A percentile compares a stretch with the other conserved stretches of the same genome.
These are phyloP conservation scores for Rachycentron canadum DNA, from an alignment of 2,797 vertebrate species.

Conservation along the genomic window DNA sequence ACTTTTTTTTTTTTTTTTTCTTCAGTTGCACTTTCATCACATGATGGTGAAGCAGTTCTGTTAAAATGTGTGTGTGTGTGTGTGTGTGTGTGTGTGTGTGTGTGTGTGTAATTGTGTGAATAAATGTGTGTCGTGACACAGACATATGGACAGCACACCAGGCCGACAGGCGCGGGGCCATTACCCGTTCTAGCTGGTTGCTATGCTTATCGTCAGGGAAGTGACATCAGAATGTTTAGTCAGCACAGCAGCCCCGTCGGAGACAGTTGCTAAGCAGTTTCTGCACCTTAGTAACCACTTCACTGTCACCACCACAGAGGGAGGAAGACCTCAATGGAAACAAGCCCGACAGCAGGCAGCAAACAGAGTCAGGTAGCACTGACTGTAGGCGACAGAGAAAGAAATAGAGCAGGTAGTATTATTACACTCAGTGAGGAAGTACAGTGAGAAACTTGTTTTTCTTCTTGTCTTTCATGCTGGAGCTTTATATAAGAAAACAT, in stretches of 20 bases:
- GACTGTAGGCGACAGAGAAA: background rate
- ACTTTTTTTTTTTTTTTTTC: background rate
- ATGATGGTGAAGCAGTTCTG: background rate
- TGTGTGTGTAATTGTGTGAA: slow-evolving; percentile 14
- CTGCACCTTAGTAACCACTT: slow-evolving; percentile 85
- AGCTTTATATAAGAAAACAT: background rate
- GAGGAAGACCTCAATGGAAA: slow-evolving; percentile 45
- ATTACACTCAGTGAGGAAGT: background rate
- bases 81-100: slow-evolving; percentile 19
- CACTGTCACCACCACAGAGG: slow-evolving; percentile 62
- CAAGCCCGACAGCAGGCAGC: slow-evolving; percentile 20
- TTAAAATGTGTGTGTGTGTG: slow-evolving; percentile 12
- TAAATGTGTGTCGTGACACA: slow-evolving; percentile 29
- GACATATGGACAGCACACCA: slow-evolving; percentile 48
- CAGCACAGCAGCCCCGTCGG: slow-evolving; percentile 74
- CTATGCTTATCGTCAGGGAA: slow-evolving; percentile 77
- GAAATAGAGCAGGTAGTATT: background rate
- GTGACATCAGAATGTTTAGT: slow-evolving; percentile 83
- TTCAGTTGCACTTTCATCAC: background rate
- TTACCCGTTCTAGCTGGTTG: slow-evolving; percentile 66
- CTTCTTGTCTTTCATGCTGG: too few relatives aligned
- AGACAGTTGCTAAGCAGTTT: slow-evolving; percentile 89
- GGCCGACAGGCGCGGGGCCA: slow-evolving; percentile 38
- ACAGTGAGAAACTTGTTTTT: background rate
- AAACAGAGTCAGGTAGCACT: background rate